These are phyloP conservation scores for Alosa alosa DNA, from an alignment of 2,113 vertebrate genomes.

Conservation along the genomic window DNA sequence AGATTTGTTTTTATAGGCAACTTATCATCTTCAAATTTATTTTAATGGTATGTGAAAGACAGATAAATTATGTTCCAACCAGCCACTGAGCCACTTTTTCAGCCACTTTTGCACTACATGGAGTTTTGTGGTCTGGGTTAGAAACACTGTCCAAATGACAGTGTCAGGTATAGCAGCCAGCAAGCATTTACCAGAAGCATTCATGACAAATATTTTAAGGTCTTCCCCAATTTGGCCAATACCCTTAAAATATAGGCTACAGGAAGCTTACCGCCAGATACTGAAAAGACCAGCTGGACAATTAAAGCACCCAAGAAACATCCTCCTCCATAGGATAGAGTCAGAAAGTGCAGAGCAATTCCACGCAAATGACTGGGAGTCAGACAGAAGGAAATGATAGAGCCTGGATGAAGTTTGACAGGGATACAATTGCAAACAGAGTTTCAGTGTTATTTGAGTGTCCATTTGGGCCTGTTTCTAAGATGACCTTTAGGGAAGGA, in stretches of 20 bases:
- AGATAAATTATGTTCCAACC: background rate
- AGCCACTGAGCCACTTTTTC: background rate
- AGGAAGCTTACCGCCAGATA: constrained; percentile 77
- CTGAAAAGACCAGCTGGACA: constrained; percentile 73
- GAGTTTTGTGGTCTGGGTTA: constrained; percentile 30
- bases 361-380: constrained; percentile 79
- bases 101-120: background rate
- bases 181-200: too few species aligned
- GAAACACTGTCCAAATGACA: too few species aligned
- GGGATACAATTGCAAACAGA: background rate
- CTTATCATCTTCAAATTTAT: background rate
- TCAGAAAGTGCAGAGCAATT: constrained; percentile 81
- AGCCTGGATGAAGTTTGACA: constrained; percentile 66
- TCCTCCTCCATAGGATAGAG: constrained; percentile 83
- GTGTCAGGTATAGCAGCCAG: too few species aligned
- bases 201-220: background rate
- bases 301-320: constrained; percentile 84
- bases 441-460: background rate
- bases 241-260: background rate
- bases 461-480: background rate
- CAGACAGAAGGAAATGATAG: constrained; percentile 76
- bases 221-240: background rate
- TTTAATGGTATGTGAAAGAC: too few species aligned
- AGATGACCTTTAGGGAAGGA: background rate
- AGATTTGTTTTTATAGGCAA: too few species aligned